Evolutionary conservation across 2,113 vertebrate genomes (phyloP), one percentile per base, ranked within the genome.

Genomic region (Menidia beryllina): DNA sequence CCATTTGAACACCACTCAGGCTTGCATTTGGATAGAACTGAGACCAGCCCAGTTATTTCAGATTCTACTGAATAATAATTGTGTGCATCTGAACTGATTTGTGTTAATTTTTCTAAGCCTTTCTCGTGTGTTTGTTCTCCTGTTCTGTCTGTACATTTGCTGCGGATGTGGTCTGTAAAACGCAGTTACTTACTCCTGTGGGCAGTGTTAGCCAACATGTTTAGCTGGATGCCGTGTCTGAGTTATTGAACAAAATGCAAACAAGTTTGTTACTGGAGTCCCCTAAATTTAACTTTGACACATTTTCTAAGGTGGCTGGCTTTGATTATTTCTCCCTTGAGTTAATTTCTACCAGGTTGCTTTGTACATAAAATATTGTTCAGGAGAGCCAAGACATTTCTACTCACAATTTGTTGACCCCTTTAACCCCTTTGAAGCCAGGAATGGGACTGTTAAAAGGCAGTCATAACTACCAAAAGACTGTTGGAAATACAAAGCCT

Each of bases 31-130:
- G n/a, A n/a, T 12, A 56, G 78, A 63, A 77, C 86, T 83, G 88
- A 92, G 89, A 86, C 89, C 88, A 90, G 85, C 90, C 88, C 84
- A 88, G 85, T 59, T 56, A 53, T 34, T 59, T 76, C 30, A 43
- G 45, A 79, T 61, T 79, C 57, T 21, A 39, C 51, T 52, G 47
- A 56, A 75, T 70, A 54, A 34, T 51, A 13, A 43, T 27, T 70
- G 64, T 72, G 64, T 79, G 63, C 69, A 76, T 72, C 55, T 81
- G 27, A 56, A 77, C 65, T 62, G 55, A 41, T 1, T 50, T 51
- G 34, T 34, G 79, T 86, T 77, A 83, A 65, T 86, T 84, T 76
- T 71, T 36, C 10, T 54, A 57, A 82, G 84, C 77, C 71, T 77
- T 59, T 58, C 45, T 86, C 81, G 69, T 51, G 23, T 74, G 64